Evolutionary conservation across 1,140 invertebrate species (phyloP), one percentile per base, ranked within the genome.

Genomic region (Archivesica marissinica): DNA sequence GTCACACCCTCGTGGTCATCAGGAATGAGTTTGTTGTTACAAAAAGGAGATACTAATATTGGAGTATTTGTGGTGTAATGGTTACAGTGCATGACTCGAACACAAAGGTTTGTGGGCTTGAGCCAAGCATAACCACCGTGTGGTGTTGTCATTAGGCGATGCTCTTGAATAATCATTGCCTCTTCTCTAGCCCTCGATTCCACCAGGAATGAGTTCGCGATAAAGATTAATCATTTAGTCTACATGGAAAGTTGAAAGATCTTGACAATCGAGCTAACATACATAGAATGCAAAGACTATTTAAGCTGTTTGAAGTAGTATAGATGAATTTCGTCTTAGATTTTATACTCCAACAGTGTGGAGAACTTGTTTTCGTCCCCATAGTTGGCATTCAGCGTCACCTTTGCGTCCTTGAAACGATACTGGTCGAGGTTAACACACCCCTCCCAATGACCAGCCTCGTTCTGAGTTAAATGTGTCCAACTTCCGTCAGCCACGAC

Each of bases 301-400:
- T 47, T 47, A 9, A 9, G 7, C 44, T 52, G 6, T 20, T 28
- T 59, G 23, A 1, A 25, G 41, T 50, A n/a, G n/a, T n/a, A n/a
- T n/a, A n/a, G n/a, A n/a, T n/a, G n/a, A n/a, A n/a, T 77, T n/a
- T n/a, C n/a, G n/a, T n/a, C n/a, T n/a, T 84, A 84, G 15, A 84
- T 23, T 52, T 68, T 75, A 39, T 84, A 84, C 50, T 84, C 81
- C 6, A 84, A 44, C 17, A 84, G 56, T 35, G 70, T 84, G 11
- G 81, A 75, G 52, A 64, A 84, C 47, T 84, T 84, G 25, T 89
- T 88, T 30, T 89, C 91, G 11, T 52, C 80, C 3, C 91, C 91
- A 59, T 89, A 91, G 75, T 93, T 93, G 28, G 92, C 93, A 76
- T 92, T 93, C n/a, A 93, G 80, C 0, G 92, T 87, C 1, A 90